Conservation (phyloP, 2,888 invertebrate species). For the Chrysopilus asiliformis region DNA sequence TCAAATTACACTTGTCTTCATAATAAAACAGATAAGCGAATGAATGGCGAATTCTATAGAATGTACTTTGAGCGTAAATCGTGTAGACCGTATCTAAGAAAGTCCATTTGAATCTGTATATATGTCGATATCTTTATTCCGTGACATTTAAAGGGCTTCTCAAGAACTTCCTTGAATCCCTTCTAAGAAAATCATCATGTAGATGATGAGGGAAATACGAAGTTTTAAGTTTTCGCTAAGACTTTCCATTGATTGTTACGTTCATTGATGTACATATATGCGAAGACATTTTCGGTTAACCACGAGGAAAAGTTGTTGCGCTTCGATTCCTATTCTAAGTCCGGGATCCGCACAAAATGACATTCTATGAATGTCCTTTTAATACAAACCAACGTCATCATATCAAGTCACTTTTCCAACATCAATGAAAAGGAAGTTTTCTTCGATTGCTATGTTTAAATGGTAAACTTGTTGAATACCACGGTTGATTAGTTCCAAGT, state of each 20-base stretch:
- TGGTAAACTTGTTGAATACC: too few relatives aligned
- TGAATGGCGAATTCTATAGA: too few relatives aligned
- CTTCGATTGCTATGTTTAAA: too few relatives aligned
- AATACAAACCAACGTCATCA: background rate
- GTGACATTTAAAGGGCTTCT: background rate
- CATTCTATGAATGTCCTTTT: background rate
- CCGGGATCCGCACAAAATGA: too few relatives aligned
- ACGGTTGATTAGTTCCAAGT: too few relatives aligned
- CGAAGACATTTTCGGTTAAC: constrained; percentile 8
- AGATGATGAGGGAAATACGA: constrained; percentile 6
- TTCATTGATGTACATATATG: background rate
- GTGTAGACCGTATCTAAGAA: too few relatives aligned
- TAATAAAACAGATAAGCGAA: too few relatives aligned
- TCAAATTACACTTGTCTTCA: too few relatives aligned
- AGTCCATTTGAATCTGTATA: too few relatives aligned
- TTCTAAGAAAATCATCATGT: constrained; percentile 2
- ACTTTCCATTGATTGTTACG: background rate
- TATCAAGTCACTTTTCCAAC: constrained; percentile 1
- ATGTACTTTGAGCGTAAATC: too few relatives aligned
- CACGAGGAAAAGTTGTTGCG: constrained; percentile 11
- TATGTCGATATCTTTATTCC: too few relatives aligned
- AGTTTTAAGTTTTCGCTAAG: constrained; percentile 3
- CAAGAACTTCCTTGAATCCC: background rate
- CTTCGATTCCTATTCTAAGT: constrained; percentile 5
- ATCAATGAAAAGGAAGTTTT: too few relatives aligned